phyloP scores from a whole-genome alignment of 2,888 invertebrate genomes.

The Amphipoea oculea region DNA sequence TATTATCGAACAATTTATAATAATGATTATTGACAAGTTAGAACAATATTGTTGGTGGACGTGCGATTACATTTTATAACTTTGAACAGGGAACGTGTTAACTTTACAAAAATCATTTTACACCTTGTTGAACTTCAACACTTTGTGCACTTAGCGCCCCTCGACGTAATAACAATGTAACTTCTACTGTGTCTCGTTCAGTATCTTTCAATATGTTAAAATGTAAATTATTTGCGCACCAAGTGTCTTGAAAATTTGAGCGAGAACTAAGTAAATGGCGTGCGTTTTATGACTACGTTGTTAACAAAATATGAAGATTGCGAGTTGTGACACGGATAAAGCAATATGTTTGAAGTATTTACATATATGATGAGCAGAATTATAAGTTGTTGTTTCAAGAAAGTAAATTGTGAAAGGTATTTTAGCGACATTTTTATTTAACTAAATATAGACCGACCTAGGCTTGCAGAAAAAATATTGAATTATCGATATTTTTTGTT shows the following conservation, averaged over 20 bases:
- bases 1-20: too few species aligned
- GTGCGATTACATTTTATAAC: too few species aligned
- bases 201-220: background rate
- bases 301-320: conserved; percentile 45
- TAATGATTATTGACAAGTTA: too few species aligned
- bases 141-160: too few species aligned
- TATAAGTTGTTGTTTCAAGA: background rate
- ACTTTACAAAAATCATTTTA: conserved; percentile 13
- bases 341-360: conserved; percentile 2
- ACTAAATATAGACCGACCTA: background rate
- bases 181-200: too few species aligned
- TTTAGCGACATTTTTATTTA: background rate
- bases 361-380: background rate
- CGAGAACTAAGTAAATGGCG: conserved; percentile 25
- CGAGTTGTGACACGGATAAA: background rate
- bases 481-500: too few species aligned
- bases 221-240: conserved; percentile 15
- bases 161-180: too few species aligned
- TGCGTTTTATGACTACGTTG: conserved; percentile 1
- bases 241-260: conserved; percentile 25
- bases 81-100: background rate
- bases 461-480: too few species aligned
- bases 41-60: too few species aligned
- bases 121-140: conserved; percentile 1
- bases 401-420: background rate